These are phyloP conservation scores for Caradrina clavipalpis DNA, from an alignment of 2,888 invertebrate genomes.

Conservation along the genomic window DNA sequence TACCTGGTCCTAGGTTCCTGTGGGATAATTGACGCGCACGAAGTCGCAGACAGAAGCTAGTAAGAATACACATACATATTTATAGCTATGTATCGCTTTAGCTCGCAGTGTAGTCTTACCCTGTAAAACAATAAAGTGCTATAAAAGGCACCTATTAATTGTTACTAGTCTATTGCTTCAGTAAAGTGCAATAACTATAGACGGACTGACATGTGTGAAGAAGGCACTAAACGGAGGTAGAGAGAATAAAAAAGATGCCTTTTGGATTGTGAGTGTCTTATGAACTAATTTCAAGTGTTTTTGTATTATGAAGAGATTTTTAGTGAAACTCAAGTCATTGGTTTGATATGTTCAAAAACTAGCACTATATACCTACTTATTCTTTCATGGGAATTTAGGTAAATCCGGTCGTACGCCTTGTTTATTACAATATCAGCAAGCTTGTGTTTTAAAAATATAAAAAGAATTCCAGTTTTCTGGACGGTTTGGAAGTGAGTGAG, in stretches of 20 bases:
- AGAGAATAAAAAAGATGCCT: conserved; percentile 69
- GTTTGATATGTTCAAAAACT: too few relatives aligned
- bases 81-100: conserved; percentile 3
- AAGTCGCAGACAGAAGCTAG: too few relatives aligned
- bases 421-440: too few relatives aligned
- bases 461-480: too few relatives aligned
- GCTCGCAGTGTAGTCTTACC: conserved; percentile 27
- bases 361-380: too few relatives aligned
- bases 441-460: too few relatives aligned
- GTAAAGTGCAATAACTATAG: conserved; percentile 9
- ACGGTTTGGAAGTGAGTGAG: too few relatives aligned
- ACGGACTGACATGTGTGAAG: conserved; percentile 56
- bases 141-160: conserved; percentile 67
- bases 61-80: too few relatives aligned
- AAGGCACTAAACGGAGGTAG: conserved; percentile 29
- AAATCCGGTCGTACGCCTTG: too few relatives aligned
- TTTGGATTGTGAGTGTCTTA: conserved; percentile 78
- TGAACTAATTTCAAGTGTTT: not conserved
- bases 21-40: too few relatives aligned
- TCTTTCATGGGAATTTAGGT: too few relatives aligned
- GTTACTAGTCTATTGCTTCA: conserved; percentile 52
- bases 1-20: too few relatives aligned
- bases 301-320: not conserved
- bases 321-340: conserved; percentile 8
- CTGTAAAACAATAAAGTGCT: conserved; percentile 36